Base-by-base conservation (phyloP, 37 sponge, comb jelly and placozoan species). In the Beroe forskalii region DNA sequence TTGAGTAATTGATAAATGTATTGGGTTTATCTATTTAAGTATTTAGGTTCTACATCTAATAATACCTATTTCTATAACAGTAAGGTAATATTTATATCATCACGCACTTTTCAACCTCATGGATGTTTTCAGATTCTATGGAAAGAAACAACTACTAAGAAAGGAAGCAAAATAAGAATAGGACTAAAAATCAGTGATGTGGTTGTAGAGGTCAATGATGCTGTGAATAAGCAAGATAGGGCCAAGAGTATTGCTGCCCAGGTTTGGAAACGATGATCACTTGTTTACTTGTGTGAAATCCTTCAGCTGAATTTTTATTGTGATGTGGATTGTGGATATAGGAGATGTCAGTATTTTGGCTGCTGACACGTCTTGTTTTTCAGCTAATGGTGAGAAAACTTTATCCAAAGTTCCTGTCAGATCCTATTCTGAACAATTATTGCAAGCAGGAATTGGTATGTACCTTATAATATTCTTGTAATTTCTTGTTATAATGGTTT, bases 371-470 rank as follows among this genome's bases (percentile, higher is more conserved):
- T n/a, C n/a, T n/a, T n/a, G n/a, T n/a, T n/a, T n/a, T 35, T 32
- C 72, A 69, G 72, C 32, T 69, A 17, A 69, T 69, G 72, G 17
- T 69, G 8, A 69, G 39, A 17, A 69, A 69, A 37, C 38, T 69
- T 14, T 69, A 32, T 4, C 17, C 72, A 2, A 69, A 69, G 38
- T 69, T 35, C 72, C 3, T 69, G 8, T 69, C 72, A 19, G 38
- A 69, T 69, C 72, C 72, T 36, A 69, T 69, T 37, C 19, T 69
- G 37, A 69, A 36, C 72, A 69, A 36, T 14, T 69, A 69, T 37
- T 32, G 19, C 38, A 28, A 69, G 38, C 36, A 69, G 1, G 72
- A 69, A 35, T 14, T 32, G 72, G 72, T 69, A 14, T 24, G 30
- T 17, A 55, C 60, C 9, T 55, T 55, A 55, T 17, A 19, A 55